Base-by-base conservation (phyloP, 2,888 invertebrate species). In the Crioceris asparagi region DNA sequence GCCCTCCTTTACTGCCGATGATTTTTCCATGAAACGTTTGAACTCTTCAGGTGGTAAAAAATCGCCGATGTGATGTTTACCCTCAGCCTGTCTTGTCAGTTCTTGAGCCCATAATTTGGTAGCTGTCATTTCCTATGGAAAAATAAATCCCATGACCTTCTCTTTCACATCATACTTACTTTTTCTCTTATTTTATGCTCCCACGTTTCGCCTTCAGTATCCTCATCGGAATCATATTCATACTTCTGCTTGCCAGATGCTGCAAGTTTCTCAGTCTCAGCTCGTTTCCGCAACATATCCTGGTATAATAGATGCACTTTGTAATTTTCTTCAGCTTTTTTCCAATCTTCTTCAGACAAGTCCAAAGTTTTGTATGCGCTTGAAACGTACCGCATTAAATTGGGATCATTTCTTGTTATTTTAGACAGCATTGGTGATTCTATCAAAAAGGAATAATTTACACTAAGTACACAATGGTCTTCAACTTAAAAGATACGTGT, bases 21-120 rank as follows among this genome's bases (percentile, higher is more conserved):
- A 85, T 63, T 86, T 81, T 55, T 84, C 83, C 80, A 84, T 78
- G 55, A 84, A 84, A 48, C 81, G 79, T 51, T 83, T 82, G 10
- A 90, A 66, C 56, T 91, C 90, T 49, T 88, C 87, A 0, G 94
- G 93, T 1, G 96, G 96, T 42, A 96, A 64, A 62, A 94, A 96
- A 61, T 96, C 94, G 5, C 94, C 94, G 50, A 96, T 92, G 59
- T 96, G 94, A 72, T 96, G 96, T 66, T 93, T 94, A 1, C 94
- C 96, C 55, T 85, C 83, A 0, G 88, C 87, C 55, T 88, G 85
- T 42, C 84, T 80, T 0, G 87, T 96, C 31, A 94, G 66, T 52
- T 92, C 86, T 32, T 79, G 78, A 0, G 94, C 93, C 91, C 91
- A 92, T 48, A 58, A 49, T 46, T 69, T 62, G 4, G 68, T 51